These are phyloP conservation scores for Oreochromis niloticus DNA, from an alignment of 2,113 vertebrate species.

Conservation along the genomic window DNA sequence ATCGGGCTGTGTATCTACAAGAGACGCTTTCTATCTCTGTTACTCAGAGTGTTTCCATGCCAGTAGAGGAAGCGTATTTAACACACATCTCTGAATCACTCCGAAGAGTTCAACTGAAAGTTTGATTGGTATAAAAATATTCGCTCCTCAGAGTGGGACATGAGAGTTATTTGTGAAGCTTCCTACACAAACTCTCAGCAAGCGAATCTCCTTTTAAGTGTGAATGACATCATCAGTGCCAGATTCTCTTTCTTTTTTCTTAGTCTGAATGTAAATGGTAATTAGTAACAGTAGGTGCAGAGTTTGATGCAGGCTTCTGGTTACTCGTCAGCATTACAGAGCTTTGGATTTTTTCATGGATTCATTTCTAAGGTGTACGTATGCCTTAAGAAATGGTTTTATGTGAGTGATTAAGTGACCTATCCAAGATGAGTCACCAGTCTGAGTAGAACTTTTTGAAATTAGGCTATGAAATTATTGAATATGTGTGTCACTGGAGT, in stretches of 20 bases:
- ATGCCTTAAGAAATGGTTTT: not conserved
- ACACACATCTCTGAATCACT: constrained; percentile 17
- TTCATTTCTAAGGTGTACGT: not conserved
- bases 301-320: not conserved
- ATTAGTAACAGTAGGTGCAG: not conserved
- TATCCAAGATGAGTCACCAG: not conserved
- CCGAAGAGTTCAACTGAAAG: not conserved
- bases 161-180: not conserved
- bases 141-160: not conserved
- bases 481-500: not conserved
- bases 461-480: not conserved
- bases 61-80: not conserved
- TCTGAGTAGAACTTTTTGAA: not conserved
- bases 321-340: not conserved
- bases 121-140: constrained; percentile 35
- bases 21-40: not conserved
- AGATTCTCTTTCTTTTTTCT: not conserved
- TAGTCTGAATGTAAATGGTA: not conserved
- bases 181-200: not conserved
- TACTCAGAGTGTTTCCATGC: not conserved
- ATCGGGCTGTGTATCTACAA: not conserved
- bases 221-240: not conserved
- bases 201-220: not conserved
- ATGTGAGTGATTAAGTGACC: not conserved
- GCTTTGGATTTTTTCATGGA: not conserved